A percentile compares a stretch with the other conserved stretches of the same genome.
Conservation (phyloP, 2,113 vertebrate species). For the Emydura subglobosa region DNA sequence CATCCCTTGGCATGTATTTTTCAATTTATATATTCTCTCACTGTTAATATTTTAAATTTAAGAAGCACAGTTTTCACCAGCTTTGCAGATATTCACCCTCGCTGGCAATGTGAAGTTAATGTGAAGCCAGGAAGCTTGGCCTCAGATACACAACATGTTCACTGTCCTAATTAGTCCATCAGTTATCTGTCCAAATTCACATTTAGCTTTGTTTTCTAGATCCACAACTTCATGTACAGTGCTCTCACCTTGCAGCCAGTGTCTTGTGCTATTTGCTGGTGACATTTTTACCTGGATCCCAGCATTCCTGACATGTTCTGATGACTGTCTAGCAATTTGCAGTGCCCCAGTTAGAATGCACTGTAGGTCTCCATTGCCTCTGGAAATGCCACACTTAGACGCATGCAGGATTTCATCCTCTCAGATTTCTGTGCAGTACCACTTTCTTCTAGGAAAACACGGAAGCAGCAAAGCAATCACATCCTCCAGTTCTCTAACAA, state of each 20-base stretch:
- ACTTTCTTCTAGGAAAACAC: neutral
- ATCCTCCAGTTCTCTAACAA: neutral
- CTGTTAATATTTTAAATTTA: neutral
- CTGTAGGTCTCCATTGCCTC: neutral
- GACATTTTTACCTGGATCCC: neutral
- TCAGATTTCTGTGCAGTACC: neutral
- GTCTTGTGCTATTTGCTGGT: neutral
- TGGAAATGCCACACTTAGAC: neutral
- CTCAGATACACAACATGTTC: neutral
- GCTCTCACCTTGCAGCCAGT: neutral
- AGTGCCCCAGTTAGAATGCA: fast-evolving
- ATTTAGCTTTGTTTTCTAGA: neutral
- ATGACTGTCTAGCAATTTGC: no score
- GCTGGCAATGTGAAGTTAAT: neutral
- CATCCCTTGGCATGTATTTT: neutral
- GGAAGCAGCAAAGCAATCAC: neutral
- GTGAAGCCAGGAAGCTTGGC: neutral
- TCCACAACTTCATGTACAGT: neutral
- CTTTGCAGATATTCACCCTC: neutral
- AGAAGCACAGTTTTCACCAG: neutral
- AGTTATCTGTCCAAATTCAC: conserved; percentile 17
- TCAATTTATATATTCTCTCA: neutral
- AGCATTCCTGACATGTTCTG: neutral
- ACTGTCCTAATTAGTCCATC: conserved; percentile 5
- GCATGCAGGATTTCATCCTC: fast-evolving